These are phyloP conservation scores for Xenopus tropicalis DNA, from an alignment of 2,113 vertebrate genomes.

Conservation along the genomic window DNA sequence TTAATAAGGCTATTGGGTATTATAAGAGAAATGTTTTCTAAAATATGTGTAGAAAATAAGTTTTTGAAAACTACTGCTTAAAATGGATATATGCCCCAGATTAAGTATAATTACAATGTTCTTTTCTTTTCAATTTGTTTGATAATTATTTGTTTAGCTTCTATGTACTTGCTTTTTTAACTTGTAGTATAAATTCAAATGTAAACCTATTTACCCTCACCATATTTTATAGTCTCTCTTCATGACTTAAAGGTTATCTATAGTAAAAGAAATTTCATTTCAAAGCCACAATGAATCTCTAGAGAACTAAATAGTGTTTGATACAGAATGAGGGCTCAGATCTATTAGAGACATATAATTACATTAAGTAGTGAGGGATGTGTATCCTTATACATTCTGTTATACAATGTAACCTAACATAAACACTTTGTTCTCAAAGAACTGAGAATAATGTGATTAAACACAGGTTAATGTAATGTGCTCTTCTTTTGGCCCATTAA, in stretches of 20 bases:
- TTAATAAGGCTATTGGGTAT: no score
- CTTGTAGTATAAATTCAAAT: no score
- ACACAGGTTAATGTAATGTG: conserved; percentile 38
- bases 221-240: not conserved
- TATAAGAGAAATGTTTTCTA: no score
- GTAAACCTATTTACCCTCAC: not conserved
- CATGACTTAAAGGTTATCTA: not conserved
- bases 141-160: no score
- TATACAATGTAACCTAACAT: conserved; percentile 23
- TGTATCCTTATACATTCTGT: conserved; percentile 17
- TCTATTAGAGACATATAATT: conserved; percentile 22
- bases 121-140: no score
- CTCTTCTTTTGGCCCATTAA: conserved; percentile 38
- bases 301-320: not conserved
- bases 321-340: conserved; percentile 1
- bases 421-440: conserved; percentile 39
- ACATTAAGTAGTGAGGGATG: conserved; percentile 15
- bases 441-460: conserved; percentile 38
- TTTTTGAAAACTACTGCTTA: no score
- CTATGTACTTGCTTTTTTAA: no score
- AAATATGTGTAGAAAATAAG: no score
- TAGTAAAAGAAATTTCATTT: not conserved
- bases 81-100: no score
- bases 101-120: no score
- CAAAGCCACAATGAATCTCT: not conserved